Evolutionary conservation across 2,888 invertebrate species (phyloP), one percentile per base, ranked within the genome.

Genomic region (Athetis lepigone): DNA sequence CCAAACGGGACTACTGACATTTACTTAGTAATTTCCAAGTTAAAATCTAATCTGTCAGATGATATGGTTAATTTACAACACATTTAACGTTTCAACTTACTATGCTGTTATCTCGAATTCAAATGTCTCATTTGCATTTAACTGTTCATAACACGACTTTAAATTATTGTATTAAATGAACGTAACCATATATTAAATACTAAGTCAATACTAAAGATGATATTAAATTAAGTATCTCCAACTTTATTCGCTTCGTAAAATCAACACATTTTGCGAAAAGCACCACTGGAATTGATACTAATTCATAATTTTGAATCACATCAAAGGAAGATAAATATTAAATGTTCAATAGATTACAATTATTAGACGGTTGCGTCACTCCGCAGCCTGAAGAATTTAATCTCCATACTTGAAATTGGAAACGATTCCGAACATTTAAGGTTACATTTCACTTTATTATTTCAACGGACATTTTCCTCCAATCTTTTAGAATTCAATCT

Each of bases 401-500:
- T 36, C 27, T 36, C 21, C 0, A 47, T 29, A 36, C 4, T 25
- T 21, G 5, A 45, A n/a, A n/a, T n/a, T n/a, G n/a, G n/a, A n/a
- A 66, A 45, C 21, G 9, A 33, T 45, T 39, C 43, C 29, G 39
- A 36, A 50, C 55, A 46, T 45, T 50, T 50, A 49, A 55, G 25
- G 11, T 23, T 13, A 21, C 49, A 13, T 36, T 42, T 11, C 23
- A 43, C 45, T 42, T 11, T 27, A 43, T 40, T 58, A 47, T 52
- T 62, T 33, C 16, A 25, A 36, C 66, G 19, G 40, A 23, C 43
- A 23, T 60, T 66, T 42, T 33, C 50, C 23, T 60, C 33, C 55
- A 70, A 72, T 70, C 67, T 70, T 66, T 72, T 72, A 72, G 66
- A 73, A 57, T 57, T 29, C 72, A 74, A 73, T 74, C 64, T 64